Conservation (phyloP, 1,140 invertebrate species). For the Ceratosolen solmsi region DNA sequence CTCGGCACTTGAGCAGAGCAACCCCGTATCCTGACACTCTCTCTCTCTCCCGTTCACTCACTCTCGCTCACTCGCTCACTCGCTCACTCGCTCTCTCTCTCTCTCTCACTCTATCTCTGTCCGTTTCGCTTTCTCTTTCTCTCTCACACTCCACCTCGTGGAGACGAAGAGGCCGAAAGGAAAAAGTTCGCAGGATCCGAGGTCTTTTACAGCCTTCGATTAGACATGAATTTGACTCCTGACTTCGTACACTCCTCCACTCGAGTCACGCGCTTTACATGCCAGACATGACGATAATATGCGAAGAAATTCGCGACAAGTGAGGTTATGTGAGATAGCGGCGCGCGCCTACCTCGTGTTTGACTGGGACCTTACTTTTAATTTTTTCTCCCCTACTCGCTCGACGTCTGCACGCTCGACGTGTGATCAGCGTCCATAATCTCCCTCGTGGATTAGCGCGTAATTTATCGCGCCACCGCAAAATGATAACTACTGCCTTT, state of each 20-base stretch:
- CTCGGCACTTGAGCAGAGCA: background rate
- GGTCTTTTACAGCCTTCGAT: background rate
- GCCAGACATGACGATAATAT: background rate
- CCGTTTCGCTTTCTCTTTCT: constrained; percentile 35
- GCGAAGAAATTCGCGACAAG: constrained; percentile 14
- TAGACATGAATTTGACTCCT: background rate
- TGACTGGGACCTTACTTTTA: background rate
- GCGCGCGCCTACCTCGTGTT: constrained; percentile 40
- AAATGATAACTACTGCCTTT: constrained; percentile 10
- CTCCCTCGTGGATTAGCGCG: constrained; percentile 5
- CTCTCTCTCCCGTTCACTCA: no score
- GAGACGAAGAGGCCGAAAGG: constrained; percentile 24
- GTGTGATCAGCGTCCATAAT: constrained; percentile 40
- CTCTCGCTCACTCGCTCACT: no score
- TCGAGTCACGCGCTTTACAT: background rate
- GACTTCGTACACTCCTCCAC: background rate
- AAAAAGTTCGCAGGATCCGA: constrained; percentile 8
- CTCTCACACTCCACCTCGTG: constrained; percentile 31
- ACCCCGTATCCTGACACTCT: constrained; percentile 1
- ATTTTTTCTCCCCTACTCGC: background rate
- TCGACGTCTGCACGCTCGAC: background rate
- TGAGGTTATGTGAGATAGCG: constrained; percentile 45
- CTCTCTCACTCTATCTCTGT: background rate
- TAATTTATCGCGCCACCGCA: constrained; percentile 11
- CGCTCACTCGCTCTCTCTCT: background rate